phyloP scores from a whole-genome alignment of 2,888 invertebrate species.

The Adineta ricciae region DNA sequence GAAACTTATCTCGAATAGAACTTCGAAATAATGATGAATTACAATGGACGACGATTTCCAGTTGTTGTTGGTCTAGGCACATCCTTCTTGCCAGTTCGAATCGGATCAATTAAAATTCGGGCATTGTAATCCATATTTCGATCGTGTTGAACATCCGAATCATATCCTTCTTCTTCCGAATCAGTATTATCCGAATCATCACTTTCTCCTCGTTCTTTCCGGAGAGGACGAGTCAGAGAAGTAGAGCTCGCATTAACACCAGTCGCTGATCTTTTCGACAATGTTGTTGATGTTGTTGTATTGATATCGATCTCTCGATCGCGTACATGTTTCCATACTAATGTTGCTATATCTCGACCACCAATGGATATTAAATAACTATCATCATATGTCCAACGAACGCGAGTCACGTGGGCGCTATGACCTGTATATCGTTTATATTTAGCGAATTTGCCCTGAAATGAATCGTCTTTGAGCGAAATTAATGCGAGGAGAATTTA shows the following conservation, averaged over 20 bases:
- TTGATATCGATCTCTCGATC: conserved; percentile 36
- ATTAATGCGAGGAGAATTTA: conserved; percentile 35
- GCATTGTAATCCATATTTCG: conserved; percentile 29
- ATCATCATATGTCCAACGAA: conserved; percentile 27
- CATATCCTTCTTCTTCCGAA: conserved; percentile 47
- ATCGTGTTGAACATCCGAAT: conserved; percentile 32
- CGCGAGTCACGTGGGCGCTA: conserved; percentile 33
- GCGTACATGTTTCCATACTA: conserved; percentile 45
- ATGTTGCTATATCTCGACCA: conserved; percentile 50
- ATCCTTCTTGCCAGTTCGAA: not conserved
- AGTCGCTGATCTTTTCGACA: not conserved
- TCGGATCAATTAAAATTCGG: conserved; percentile 19
- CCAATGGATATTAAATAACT: conserved; percentile 47
- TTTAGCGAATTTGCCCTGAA: conserved; percentile 49
- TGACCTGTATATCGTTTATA: conserved; percentile 44
- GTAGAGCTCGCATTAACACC: not conserved
- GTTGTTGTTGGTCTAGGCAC: not conserved
- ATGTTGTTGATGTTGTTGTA: conserved; percentile 34
- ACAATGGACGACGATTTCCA: not conserved
- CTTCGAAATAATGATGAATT: not conserved
- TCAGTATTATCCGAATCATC: conserved; percentile 48
- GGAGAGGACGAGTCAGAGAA: not conserved
- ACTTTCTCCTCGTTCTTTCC: conserved; percentile 41
- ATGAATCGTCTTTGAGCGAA: not conserved
- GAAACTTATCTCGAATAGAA: not conserved